These are phyloP conservation scores for Drepana arcuata DNA, from an alignment of 1,140 invertebrate species.

Conservation along the genomic window DNA sequence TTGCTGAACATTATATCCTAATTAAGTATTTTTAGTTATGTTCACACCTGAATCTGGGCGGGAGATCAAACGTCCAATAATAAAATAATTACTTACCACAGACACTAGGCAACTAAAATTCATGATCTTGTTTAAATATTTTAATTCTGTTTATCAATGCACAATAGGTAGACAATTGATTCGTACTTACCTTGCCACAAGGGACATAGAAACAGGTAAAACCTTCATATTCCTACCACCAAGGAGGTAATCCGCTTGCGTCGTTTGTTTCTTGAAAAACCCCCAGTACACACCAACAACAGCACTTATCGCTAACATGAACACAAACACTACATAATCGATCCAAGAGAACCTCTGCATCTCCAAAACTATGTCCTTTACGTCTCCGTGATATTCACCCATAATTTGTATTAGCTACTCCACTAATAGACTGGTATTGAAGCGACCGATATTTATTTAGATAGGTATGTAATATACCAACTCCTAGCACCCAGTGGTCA, in stretches of 20 bases:
- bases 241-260: constrained; percentile 81
- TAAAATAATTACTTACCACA: too few species aligned
- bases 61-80: too few species aligned
- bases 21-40: too few species aligned
- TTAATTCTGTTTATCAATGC: too few species aligned
- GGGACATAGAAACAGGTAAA: constrained; percentile 82
- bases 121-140: too few species aligned
- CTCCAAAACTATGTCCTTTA: constrained; percentile 32
- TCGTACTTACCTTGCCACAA: constrained; percentile 80
- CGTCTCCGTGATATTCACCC: constrained; percentile 23
- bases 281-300: constrained; percentile 81
- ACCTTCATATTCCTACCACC: constrained; percentile 85
- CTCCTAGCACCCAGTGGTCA: constrained; percentile 28
- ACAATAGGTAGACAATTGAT: too few species aligned
- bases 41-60: too few species aligned
- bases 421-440: not conserved
- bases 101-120: too few species aligned
- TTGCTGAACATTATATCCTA: too few species aligned
- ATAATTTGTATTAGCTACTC: too few species aligned
- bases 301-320: constrained; percentile 80
- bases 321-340: constrained; percentile 80
- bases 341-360: constrained; percentile 77
- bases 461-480: too few species aligned
- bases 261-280: constrained; percentile 76
- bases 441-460: too few species aligned